Conservation (phyloP, 2,797 vertebrate genomes). For the Pteropus rufus region DNA sequence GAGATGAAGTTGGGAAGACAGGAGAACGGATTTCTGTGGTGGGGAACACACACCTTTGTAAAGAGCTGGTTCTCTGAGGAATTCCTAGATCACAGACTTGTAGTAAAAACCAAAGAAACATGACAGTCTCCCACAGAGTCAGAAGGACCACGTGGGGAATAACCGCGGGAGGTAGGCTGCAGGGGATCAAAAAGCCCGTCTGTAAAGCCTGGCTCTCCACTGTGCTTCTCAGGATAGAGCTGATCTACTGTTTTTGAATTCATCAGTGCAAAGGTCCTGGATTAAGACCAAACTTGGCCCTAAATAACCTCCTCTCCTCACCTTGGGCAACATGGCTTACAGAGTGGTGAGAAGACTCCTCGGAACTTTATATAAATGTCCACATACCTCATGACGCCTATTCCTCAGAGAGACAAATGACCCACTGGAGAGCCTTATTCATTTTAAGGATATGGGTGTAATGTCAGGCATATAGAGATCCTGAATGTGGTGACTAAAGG, state of each 20-base stretch:
- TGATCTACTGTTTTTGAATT: background rate
- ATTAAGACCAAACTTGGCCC: conserved; percentile 32
- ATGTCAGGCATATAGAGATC: background rate
- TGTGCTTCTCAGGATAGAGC: background rate
- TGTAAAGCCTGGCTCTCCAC: conserved; percentile 39
- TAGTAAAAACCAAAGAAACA: conserved; percentile 67
- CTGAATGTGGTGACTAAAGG: background rate
- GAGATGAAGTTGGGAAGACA: background rate
- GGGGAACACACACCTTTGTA: background rate
- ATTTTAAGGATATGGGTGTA: background rate
- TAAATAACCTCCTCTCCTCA: conserved; percentile 16
- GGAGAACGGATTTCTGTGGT: background rate
- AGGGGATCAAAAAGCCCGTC: conserved; percentile 10
- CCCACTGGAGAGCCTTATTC: background rate
- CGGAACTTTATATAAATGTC: background rate
- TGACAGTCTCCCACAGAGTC: conserved; percentile 44
- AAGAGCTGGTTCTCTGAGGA: conserved; percentile 23
- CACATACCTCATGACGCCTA: background rate
- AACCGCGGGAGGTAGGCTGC: background rate
- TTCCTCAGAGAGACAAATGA: background rate
- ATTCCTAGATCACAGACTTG: conserved; percentile 57
- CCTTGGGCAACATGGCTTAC: background rate
- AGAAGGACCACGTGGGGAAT: conserved; percentile 22
- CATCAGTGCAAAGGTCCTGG: conserved; percentile 44
- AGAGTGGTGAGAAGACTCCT: background rate